Evolutionary conservation across 2,797 vertebrate genomes (phyloP), one percentile per base, ranked within the genome.

Genomic region (Parotocinclus haroldoi): DNA sequence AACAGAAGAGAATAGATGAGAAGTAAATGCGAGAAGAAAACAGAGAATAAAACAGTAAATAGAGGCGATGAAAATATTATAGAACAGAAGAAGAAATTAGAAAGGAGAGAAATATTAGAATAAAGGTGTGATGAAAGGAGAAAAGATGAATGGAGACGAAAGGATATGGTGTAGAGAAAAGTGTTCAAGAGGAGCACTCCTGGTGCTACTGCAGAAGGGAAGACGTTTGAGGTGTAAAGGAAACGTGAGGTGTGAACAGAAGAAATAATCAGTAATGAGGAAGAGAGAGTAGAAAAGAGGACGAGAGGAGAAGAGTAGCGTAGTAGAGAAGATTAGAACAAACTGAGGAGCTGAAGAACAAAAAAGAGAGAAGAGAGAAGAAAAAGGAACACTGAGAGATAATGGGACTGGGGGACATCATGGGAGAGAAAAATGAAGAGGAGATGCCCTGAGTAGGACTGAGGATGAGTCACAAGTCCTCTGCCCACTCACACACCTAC

Each of bases 401-500:
- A 48, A 66, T 14, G 17, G 57, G 55, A 59, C 44, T 46, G 61
- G 63, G 63, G 63, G 58, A 48, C 53, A 62, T 14, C 60, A 69
- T 52, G 63, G 19, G 55, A 62, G 62, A 61, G 14, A 14, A 50
- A 45, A 27, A 27, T 27, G 27, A 27, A 66, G 58, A 74, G 63
- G 68, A 66, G 69, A 57, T 73, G 79, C 72, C 72, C 73, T 62
- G 51, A 66, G 74, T 74, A 68, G 72, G 69, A 73, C 63, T 76
- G 51, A 74, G 74, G 58, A 74, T 80, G 77, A 82, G 55, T 80
- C 79, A 80, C 69, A 60, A 49, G 68, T 64, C 63, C 56, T 51
- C 77, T 73, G 70, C 77, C 77, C 77, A 80, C 78, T 75, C 74
- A 66, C 61, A 58, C 68, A 69, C 79, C 75, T 75, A 72, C 69